Conservation (phyloP, 2,888 invertebrate species). For the Crioceris asparagi region DNA sequence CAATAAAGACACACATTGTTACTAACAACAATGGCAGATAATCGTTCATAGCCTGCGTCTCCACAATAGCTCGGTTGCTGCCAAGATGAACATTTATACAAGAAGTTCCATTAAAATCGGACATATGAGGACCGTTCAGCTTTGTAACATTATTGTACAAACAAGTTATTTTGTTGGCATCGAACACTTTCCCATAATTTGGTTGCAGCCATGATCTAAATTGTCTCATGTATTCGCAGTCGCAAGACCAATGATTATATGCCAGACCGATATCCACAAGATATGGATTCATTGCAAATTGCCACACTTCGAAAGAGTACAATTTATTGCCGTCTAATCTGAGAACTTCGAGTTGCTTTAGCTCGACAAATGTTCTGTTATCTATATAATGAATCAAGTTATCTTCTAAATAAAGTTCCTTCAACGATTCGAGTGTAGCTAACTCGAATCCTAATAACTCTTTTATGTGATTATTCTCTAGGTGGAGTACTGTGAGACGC, state of each 20-base stretch:
- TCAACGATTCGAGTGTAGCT: conserved; percentile 66
- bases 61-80: conserved; percentile 60
- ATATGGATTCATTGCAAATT: conserved; percentile 71
- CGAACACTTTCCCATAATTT: conserved; percentile 70
- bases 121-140: conserved; percentile 55
- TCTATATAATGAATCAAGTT: conserved; percentile 75
- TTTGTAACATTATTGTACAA: conserved; percentile 63
- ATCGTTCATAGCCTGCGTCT: conserved; percentile 69
- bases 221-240: conserved; percentile 72
- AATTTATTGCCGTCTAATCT: conserved; percentile 77
- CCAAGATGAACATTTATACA: conserved; percentile 60
- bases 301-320: conserved; percentile 76
- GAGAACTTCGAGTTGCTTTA: conserved; percentile 74
- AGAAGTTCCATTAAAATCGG: conserved; percentile 68
- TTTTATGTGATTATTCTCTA: conserved; percentile 77
- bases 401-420: conserved; percentile 78
- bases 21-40: conserved; percentile 69
- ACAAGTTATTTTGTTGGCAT: conserved; percentile 66
- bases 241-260: conserved; percentile 85
- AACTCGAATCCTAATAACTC: conserved; percentile 74
- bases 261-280: conserved; percentile 76
- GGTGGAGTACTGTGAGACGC: conserved; percentile 67
- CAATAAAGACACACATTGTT: conserved; percentile 65
- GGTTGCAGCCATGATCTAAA: conserved; percentile 71
- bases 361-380: conserved; percentile 71